phyloP scores from a whole-genome alignment of 2,797 vertebrate genomes.

The Myotis daubentonii region DNA sequence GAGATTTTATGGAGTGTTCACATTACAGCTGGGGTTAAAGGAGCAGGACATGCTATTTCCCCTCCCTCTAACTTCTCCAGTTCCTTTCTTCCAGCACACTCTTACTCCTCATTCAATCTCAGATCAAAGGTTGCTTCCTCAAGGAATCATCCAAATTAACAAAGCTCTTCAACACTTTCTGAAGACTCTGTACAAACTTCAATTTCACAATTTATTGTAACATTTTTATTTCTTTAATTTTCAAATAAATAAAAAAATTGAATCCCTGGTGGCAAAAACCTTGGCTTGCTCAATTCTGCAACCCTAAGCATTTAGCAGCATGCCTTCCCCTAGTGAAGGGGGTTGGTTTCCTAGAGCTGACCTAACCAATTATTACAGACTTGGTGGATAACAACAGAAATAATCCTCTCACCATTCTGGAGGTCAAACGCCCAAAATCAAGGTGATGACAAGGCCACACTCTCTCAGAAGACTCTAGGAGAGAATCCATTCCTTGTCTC shows the following conservation, averaged over 20 bases:
- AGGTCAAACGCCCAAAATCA: not conserved
- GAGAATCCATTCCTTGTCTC: not conserved
- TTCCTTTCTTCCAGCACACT: not conserved
- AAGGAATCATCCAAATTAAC: not conserved
- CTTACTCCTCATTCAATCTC: not conserved
- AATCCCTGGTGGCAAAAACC: not conserved
- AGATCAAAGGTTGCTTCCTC: not conserved
- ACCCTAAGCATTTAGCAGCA: not conserved
- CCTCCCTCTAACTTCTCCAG: not conserved
- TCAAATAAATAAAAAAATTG: not conserved
- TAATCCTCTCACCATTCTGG: not conserved
- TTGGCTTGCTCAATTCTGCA: not conserved
- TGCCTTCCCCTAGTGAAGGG: not conserved
- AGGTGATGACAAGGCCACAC: not conserved
- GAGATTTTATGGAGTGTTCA: not conserved
- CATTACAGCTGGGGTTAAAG: not conserved
- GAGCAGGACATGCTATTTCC: not conserved
- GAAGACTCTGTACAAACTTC: not conserved
- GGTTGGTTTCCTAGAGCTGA: not conserved
- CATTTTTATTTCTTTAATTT: not conserved
- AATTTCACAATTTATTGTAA: not conserved
- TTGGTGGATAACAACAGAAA: not conserved
- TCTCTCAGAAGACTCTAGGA: not conserved
- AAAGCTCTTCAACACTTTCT: not conserved
- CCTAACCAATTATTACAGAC: not conserved